Evolutionary conservation across 2,888 invertebrate genomes (phyloP), one percentile per base, ranked within the genome.

Genomic region (Athalia rosae): DNA sequence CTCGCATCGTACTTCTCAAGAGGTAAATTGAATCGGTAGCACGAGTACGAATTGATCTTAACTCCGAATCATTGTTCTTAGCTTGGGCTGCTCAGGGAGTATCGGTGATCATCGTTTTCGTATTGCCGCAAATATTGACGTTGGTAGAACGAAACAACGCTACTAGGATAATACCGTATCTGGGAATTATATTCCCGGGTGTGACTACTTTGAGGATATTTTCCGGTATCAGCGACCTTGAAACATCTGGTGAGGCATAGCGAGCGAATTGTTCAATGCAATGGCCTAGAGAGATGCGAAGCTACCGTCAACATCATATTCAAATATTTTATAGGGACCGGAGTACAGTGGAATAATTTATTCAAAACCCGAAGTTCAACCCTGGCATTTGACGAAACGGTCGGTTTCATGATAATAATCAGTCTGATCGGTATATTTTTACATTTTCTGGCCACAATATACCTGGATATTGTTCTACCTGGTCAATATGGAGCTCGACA

Each of bases 381-480:
- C 28, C 85, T 86, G n/a, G 80, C 84, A 45, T 67, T 74, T 4
- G 80, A 81, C 43, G 87, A 87, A 66, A 85, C 86, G 80, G 76
- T 97, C 82, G 95, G 95, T 3, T 92, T 94, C 83, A 92, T 95
- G 53, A 90, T 97, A 64, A 84, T 95, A 1, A 94, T 97, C 92
- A 89, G 98, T 84, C 85, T 94, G n/a, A 80, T 95, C 1, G 95
- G 96, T 86, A 90, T 92, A 8, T 76, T 94, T 0, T 67, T 97
- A 0, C 96, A 97, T 85, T 92, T 96, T 87, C 78, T 94, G 3
- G 88, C 97, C 53, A 94, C 98, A 0, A 91, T 97, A 82, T 98
- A 98, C 87, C 90, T 98, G 45, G 98, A 98, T 89, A 95, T 95
- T 81, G 93, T 98, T 7, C 92, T 94, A 80, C 98, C 98, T 0